Evolutionary conservation across 2,888 invertebrate species (phyloP), one percentile per base, ranked within the genome.

Genomic region (Lacanobia wlatinum): DNA sequence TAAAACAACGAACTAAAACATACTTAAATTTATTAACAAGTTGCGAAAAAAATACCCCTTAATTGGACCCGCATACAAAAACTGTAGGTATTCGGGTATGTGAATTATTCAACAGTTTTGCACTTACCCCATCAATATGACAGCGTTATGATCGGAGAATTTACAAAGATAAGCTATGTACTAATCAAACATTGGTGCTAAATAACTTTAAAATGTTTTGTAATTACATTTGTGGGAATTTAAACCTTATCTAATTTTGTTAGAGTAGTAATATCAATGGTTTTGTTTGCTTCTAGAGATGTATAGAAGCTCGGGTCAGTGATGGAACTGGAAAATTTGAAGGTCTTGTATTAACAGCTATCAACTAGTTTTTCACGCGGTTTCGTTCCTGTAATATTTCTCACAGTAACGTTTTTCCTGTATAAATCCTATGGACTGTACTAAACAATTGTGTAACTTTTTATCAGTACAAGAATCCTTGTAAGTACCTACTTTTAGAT

Each of bases 71-170:
- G 84, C 87, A 84, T 84, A 69, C 4, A 60, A 66, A 67, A 77
- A 52, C 23, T 21, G 8, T 14, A 38, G 6, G 12, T 38, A 61
- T 70, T 74, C 12, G 28, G 62, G 23, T 63, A 83, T 76, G n/a
- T 62, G 2, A 83, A 73, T 38, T 55, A 83, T 85, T 71, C n/a
- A 34, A 79, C 34, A n/a, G 1, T 60, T 64, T 21, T 18, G 66
- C 55, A 61, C 53, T 61, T 21, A 34, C 40, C 18, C 38, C 64
- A 58, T 75, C 77, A 71, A n/a, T 61, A 14, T 87, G 87, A 83
- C 83, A 80, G 65, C n/a, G 73, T 73, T 85, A 80, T 83, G 87
- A 74, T 85, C 18, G 10, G 70, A 73, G 74, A 83, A 85, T 85
- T 71, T 61, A 12, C 2, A 43, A 34, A 60, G 87, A 87, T 84